Evolutionary conservation across 2,113 vertebrate species (phyloP).

Genomic region (Tringa solitaria): DNA sequence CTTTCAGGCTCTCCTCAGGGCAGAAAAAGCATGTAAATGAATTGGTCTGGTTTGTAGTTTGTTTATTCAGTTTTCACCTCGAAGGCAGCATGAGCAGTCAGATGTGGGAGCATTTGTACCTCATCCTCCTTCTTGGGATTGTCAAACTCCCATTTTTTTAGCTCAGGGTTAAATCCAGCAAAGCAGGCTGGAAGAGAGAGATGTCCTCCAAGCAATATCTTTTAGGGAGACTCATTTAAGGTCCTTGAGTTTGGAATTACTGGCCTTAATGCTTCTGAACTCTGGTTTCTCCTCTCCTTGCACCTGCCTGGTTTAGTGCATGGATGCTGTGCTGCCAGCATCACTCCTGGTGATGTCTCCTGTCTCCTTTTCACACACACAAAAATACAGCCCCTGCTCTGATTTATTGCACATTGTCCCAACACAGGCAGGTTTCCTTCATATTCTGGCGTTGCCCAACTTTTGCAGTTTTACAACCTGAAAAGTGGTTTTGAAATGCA

Average conservation of each 20-base stretch:
- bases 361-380: background rate
- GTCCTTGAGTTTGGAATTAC: background rate
- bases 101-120: background rate
- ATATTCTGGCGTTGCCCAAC: background rate
- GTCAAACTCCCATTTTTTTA: background rate
- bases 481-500: background rate
- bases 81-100: background rate
- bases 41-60: background rate
- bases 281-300: background rate
- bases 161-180: background rate
- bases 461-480: background rate
- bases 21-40: background rate
- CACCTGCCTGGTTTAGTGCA: background rate
- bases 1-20: background rate
- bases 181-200: background rate
- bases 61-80: background rate
- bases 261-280: background rate
- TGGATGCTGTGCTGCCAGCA: background rate
- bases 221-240: background rate
- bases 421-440: background rate
- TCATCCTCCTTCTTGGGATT: background rate
- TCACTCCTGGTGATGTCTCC: background rate
- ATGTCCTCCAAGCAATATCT: background rate
- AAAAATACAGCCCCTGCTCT: background rate
- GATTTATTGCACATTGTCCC: background rate